Base-by-base conservation (phyloP, 2,113 vertebrate species). In the Xenotilapia leptura region DNA sequence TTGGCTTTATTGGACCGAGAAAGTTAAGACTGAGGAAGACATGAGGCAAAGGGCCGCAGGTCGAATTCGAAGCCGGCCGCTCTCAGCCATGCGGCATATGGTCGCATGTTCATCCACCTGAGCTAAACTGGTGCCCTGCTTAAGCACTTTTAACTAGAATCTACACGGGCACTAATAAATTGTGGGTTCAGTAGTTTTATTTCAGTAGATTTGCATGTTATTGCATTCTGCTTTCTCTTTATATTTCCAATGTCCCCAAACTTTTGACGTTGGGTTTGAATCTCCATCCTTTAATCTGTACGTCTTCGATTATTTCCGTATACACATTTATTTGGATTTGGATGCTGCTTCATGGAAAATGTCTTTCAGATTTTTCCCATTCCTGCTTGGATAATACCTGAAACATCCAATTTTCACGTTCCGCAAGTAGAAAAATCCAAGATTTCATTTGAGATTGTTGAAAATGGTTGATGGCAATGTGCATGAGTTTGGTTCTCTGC, bases 301-400 rank as follows among this genome's bases (percentile, higher is more conserved):
- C 2, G n/a, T 70, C 38, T 70, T 12, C 6, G 1, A 23, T 40
- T 70, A 9, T 42, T 0, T 42, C 31, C 31, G 3, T 38, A 0
- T 65, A n/a, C 17, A 65, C 58, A 36, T 36, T 38, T n/a, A n/a
- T n/a, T 38, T 65, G 58, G 58, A 36, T 62, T 62, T 62, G 12
- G 36, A 23, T 42, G 36, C 36, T 70, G 36, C 38, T 23, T 23
- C 12, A 42, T 70, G 36, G 65, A 42, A 42, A 17, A 73, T 9
- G 40, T 45, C 38, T 45, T 73, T 73, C 21, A 0, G 21, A 3
- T 73, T 73, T 45, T 15, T 6, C 23, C 3, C 8, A 17, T 45
- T 73, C 9, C 14, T 26, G 13, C 8, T 26, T 73, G n/a, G 1
- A 73, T 73, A 73, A 26, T 45, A 10, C 38, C 40, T 2, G 42